Conservation (phyloP, 30 jellyfish, hydroid and myxozoan genomes). For the Turritopsis dohrnii region DNA sequence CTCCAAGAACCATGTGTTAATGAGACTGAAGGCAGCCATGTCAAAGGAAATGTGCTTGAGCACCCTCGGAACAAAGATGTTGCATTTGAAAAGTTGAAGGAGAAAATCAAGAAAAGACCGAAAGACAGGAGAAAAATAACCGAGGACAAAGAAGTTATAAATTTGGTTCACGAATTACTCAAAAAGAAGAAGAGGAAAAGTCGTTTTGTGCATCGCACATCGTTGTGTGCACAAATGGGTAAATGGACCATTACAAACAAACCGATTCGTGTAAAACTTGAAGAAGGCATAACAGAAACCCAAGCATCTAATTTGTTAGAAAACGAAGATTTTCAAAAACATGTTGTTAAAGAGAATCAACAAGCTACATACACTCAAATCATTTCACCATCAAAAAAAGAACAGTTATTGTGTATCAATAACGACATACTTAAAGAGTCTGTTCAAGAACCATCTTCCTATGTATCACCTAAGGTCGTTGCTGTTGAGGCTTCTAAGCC, state of each 20-base stretch:
- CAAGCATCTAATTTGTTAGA: not conserved
- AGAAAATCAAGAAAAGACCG: slow-evolving; percentile 3
- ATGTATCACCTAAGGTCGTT: not conserved
- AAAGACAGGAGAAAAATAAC: not conserved
- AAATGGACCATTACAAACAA: slow-evolving; percentile 7
- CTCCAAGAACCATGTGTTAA: not conserved
- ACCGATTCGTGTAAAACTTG: not conserved
- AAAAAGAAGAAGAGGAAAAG: not conserved
- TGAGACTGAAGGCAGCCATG: not conserved
- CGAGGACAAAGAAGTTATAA: slow-evolving; percentile 21
- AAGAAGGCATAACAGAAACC: not conserved
- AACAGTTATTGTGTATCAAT: not conserved
- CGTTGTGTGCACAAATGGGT: slow-evolving; percentile 4
- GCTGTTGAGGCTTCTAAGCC: not conserved
- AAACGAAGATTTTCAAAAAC: not conserved
- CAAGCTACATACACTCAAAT: not conserved
- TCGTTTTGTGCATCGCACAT: slow-evolving; percentile 13
- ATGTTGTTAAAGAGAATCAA: not conserved
- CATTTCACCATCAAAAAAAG: not conserved
- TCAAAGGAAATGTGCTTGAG: not conserved
- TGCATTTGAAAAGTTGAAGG: not conserved
- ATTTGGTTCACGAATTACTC: not conserved
- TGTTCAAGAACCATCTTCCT: not conserved
- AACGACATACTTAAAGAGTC: not conserved
- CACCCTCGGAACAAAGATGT: not conserved